Evolutionary conservation across 1,140 invertebrate genomes (phyloP), one percentile per base, ranked within the genome.

Genomic region (Orius laevigatus): DNA sequence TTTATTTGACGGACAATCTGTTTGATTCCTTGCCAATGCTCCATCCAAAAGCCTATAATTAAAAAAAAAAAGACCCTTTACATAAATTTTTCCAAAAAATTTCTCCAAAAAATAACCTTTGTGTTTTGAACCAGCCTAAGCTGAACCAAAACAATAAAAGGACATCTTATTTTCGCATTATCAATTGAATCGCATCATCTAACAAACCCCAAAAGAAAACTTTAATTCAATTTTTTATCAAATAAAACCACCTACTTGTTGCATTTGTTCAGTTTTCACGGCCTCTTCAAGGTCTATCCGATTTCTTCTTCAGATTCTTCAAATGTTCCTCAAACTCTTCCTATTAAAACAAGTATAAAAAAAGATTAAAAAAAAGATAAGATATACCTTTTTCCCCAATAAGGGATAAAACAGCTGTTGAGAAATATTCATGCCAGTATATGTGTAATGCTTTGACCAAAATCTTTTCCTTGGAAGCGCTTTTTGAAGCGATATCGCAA

Each of bases 1-100:
- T 82, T 32, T 81, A 72, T 2, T n/a, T n/a, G n/a, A n/a, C n/a
- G 91, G 87, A 45, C 81, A 79, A 11, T 82, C 59, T 38, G 73
- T 66, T 63, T 83, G 88, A 1, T 95, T 81, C 69, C 93, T 88
- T 62, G 98, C 98, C 40, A 98, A 70, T 11, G 92, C 94, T 58
- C 79, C 75, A 70, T 98, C 93, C 41, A 99, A 64, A 9, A 90
- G 91, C 76, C 78, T 49, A 3, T 58, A 44, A 36, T 20, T 8
- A 46, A 25, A 12, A 14, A 35, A 8, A 4, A 6, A 16, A n/a
- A n/a, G n/a, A n/a, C n/a, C n/a, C n/a, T n/a, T n/a, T n/a, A 18
- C n/a, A 47, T 10, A 36, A 33, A 41, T 31, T 11, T 34, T n/a
- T n/a, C n/a, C n/a, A n/a, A n/a, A n/a, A n/a, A n/a, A n/a, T n/a